A percentile compares a stretch with the other conserved stretches of the same genome.
Evolutionary conservation across 1,140 invertebrate genomes (phyloP).

Genomic region (Zaprionus inermis): DNA sequence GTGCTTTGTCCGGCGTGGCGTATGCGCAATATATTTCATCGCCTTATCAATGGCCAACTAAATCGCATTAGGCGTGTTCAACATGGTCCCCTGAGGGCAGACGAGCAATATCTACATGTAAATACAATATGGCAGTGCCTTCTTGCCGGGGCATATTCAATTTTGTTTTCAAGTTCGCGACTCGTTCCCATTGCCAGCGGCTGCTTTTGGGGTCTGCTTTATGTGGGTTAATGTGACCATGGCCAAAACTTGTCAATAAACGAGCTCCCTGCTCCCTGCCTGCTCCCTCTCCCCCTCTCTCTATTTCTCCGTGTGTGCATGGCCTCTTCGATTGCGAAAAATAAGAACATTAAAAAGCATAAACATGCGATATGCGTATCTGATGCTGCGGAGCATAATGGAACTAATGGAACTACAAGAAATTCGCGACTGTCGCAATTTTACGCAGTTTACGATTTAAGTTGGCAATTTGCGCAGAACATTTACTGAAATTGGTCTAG

Average conservation of each 20-base stretch:
- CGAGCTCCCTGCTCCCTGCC: background rate
- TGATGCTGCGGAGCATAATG: conserved; percentile 32
- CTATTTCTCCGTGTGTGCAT: conserved; percentile 2
- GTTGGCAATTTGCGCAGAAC: conserved; percentile 5
- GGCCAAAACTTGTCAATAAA: conserved; percentile 23
- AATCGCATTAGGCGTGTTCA: conserved; percentile 57
- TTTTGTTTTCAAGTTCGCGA: conserved; percentile 38
- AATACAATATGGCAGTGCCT: conserved; percentile 37
- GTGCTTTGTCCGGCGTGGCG: conserved; percentile 19
- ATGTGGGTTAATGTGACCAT: conserved; percentile 64
- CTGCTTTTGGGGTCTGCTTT: conserved; percentile 17
- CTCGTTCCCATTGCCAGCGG: conserved; percentile 4
- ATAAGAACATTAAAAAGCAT: conserved; percentile 71
- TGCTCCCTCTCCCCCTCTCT: background rate
- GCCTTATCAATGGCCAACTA: conserved; percentile 39
- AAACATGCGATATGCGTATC: conserved; percentile 39
- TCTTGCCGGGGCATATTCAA: conserved; percentile 38
- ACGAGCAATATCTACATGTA: conserved; percentile 5
- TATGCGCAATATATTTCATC: conserved; percentile 37
- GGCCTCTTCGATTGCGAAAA: conserved; percentile 54
- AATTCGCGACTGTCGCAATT: conserved; percentile 8
- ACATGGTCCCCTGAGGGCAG: conserved; percentile 31
- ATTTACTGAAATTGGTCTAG: conserved; percentile 3
- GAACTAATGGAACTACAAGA: conserved; percentile 21
- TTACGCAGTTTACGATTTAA: conserved; percentile 34